Evolutionary conservation across 2,113 vertebrate species (phyloP).

Genomic region (Daphoenositta chrysoptera): DNA sequence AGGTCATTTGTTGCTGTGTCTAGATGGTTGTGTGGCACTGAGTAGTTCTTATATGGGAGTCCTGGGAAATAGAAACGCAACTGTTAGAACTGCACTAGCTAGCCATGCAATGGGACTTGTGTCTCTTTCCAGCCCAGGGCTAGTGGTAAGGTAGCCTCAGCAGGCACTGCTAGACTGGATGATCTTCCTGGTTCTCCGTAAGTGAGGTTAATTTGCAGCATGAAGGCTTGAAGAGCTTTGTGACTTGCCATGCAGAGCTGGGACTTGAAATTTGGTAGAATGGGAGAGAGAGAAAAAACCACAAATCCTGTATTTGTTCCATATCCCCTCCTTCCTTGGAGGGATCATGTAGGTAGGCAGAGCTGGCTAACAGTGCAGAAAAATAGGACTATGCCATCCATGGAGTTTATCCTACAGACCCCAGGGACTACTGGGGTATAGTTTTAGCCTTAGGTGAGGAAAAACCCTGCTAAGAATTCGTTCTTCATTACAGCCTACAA

Average conservation of each 20-base stretch:
- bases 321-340: neutral
- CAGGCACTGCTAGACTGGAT: neutral
- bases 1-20: neutral
- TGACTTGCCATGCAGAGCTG: neutral
- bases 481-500: neutral
- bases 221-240: neutral
- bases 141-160: neutral
- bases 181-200: neutral
- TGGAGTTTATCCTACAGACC: neutral
- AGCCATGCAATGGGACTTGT: neutral
- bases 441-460: neutral
- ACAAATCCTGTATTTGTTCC: neutral
- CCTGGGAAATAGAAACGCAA: neutral
- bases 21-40: neutral
- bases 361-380: neutral
- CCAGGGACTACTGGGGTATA: neutral
- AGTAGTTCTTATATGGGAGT: neutral
- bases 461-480: neutral
- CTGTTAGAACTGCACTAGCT: neutral
- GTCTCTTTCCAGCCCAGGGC: neutral
- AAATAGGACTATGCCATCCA: neutral
- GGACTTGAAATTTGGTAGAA: neutral
- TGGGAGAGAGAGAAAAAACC: neutral
- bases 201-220: neutral
- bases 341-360: neutral